Evolutionary conservation across 2,888 invertebrate species (phyloP).

Genomic region (Watsonalla binaria): DNA sequence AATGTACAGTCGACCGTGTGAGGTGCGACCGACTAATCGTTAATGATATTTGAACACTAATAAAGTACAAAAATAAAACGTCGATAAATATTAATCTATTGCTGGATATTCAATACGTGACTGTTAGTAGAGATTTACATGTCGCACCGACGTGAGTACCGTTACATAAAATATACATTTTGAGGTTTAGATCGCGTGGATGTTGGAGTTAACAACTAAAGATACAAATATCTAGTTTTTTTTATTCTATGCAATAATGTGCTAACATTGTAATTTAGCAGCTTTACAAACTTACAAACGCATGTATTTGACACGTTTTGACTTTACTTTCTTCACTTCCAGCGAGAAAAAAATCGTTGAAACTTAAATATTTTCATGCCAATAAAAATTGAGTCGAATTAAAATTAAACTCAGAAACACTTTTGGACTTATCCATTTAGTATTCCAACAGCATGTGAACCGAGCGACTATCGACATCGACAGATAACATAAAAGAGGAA

Average conservation of each 20-base stretch:
- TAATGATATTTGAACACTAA: conserved; percentile 72
- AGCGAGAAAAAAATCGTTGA: too few relatives aligned
- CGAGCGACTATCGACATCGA: conserved; percentile 39
- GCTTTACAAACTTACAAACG: too few relatives aligned
- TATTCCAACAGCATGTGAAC: conserved; percentile 37
- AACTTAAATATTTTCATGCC: not conserved
- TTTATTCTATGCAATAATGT: too few relatives aligned
- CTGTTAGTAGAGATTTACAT: conserved; percentile 42
- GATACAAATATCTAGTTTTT: too few relatives aligned
- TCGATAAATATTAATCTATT: conserved; percentile 70
- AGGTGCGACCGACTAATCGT: conserved; percentile 61
- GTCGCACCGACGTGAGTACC: conserved; percentile 11
- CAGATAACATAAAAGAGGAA: conserved; percentile 62
- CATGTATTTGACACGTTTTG: too few relatives aligned
- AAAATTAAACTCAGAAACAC: not conserved
- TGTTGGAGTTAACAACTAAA: too few relatives aligned
- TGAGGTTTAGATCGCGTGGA: not conserved
- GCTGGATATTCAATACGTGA: conserved; percentile 55
- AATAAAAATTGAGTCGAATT: conserved; percentile 9
- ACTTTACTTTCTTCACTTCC: too few relatives aligned
- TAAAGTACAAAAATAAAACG: conserved; percentile 68
- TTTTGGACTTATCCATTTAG: not conserved
- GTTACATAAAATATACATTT: not conserved
- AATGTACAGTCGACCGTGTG: conserved; percentile 25
- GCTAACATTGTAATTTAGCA: too few relatives aligned